Percentiles rank a stretch among this genome's conserved stretches.
These are phyloP conservation scores for Onychomys leucogaster DNA, from an alignment of 2,797 vertebrate species.

Conservation along the genomic window DNA sequence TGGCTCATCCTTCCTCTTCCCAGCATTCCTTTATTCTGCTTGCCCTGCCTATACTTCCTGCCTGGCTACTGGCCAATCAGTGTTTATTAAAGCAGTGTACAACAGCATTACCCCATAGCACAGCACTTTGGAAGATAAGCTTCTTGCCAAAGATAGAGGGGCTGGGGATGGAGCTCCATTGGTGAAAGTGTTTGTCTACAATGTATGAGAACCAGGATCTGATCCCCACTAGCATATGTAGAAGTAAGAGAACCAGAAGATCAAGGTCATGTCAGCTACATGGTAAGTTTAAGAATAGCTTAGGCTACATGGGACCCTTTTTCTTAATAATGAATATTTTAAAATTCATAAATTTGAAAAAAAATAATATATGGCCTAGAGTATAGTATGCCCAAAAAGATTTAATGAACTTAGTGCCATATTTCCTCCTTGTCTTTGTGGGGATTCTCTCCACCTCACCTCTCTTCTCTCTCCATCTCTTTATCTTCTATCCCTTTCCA, in stretches of 20 bases:
- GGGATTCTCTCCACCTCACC: fast-evolving
- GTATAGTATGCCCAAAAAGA: not conserved
- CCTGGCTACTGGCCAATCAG: too few relatives aligned
- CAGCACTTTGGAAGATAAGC: not conserved
- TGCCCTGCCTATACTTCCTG: too few relatives aligned
- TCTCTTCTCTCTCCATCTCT: not conserved
- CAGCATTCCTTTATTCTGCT: too few relatives aligned
- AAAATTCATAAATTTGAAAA: not conserved
- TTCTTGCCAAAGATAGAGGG: not conserved
- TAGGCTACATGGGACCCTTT: not conserved
- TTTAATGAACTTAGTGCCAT: not conserved
- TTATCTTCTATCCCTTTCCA: fast-evolving
- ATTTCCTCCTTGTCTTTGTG: not conserved
- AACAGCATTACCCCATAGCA: too few relatives aligned
- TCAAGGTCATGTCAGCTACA: not conserved
- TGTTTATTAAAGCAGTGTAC: too few relatives aligned
- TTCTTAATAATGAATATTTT: not conserved
- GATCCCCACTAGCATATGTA: not conserved
- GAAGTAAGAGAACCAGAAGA: too few relatives aligned
- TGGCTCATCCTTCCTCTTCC: too few relatives aligned
- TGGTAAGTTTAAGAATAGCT: not conserved
- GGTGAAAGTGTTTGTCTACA: not conserved
- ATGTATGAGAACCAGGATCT: too few relatives aligned
- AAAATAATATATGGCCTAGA: not conserved
- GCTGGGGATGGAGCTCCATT: not conserved